Evolutionary conservation across 2,888 invertebrate species (phyloP).

Genomic region (Linnaemya vulpina): DNA sequence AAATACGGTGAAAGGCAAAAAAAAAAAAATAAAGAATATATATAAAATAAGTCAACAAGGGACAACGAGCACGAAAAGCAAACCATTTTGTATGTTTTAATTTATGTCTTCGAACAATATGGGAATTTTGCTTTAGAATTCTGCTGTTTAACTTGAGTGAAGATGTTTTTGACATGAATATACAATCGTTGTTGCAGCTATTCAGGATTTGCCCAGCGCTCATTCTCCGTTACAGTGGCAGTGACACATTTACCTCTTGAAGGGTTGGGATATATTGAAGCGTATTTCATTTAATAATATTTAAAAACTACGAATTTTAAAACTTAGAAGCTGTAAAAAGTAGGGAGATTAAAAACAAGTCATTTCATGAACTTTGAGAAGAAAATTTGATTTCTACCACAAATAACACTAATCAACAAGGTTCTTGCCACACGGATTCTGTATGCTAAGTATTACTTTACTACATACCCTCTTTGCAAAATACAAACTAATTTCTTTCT

Average conservation of each 20-base stretch:
- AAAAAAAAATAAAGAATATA: too few species aligned
- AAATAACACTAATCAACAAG: too few species aligned
- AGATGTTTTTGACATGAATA: constrained; percentile 40
- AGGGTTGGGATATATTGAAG: neutral
- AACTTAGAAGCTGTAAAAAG: too few species aligned
- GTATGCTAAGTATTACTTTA: too few species aligned
- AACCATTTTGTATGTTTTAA: constrained; percentile 38
- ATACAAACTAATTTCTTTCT: too few species aligned
- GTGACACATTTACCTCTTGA: constrained; percentile 16
- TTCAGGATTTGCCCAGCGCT: neutral
- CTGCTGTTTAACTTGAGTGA: constrained; percentile 17
- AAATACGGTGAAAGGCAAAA: constrained; percentile 32
- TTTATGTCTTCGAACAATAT: constrained; percentile 33
- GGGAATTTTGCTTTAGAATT: constrained; percentile 16
- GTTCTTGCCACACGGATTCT: too few species aligned
- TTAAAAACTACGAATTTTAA: too few species aligned
- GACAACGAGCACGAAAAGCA: neutral
- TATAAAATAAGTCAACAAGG: constrained; percentile 20
- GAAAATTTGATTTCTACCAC: too few species aligned
- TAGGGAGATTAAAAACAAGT: too few species aligned
- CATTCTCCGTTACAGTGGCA: constrained; percentile 12
- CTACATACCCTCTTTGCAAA: too few species aligned
- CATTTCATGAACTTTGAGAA: too few species aligned
- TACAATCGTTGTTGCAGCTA: constrained; percentile 26
- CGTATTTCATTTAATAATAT: neutral